These are phyloP conservation scores for Hedya salicella DNA, from an alignment of 2,888 invertebrate species.

Conservation along the genomic window DNA sequence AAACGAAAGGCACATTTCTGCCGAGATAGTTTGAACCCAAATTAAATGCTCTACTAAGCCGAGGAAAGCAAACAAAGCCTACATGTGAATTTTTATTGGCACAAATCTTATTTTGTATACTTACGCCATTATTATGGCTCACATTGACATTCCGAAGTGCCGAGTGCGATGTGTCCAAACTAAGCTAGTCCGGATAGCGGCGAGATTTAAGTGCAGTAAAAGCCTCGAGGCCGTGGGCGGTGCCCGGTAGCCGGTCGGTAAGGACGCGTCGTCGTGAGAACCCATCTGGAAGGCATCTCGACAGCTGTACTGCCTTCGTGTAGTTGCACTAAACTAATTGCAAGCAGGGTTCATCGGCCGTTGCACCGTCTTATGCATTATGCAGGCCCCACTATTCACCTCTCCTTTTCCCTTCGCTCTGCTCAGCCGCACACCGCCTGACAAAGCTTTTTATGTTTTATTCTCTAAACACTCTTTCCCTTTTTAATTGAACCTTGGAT, in stretches of 20 bases:
- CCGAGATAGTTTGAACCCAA: too few relatives aligned
- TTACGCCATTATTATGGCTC: too few relatives aligned
- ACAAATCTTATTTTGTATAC: too few relatives aligned
- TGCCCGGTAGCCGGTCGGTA: conserved; percentile 46
- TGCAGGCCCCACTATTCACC: conserved; percentile 51
- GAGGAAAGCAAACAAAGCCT: too few relatives aligned
- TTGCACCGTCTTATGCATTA: conserved; percentile 69
- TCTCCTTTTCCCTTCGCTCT: conserved; percentile 46
- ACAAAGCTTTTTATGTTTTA: conserved; percentile 41
- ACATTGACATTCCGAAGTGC: not conserved
- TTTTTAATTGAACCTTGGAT: conserved; percentile 35
- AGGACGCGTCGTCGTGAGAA: conserved; percentile 55
- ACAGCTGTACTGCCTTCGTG: conserved; percentile 34
- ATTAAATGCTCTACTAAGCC: too few relatives aligned
- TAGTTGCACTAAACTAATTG: conserved; percentile 63
- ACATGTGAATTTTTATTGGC: too few relatives aligned
- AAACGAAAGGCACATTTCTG: too few relatives aligned
- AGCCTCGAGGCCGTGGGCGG: conserved; percentile 49
- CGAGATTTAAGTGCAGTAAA: conserved; percentile 12
- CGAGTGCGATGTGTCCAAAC: not conserved
- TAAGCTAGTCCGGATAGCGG: not conserved
- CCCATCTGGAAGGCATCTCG: conserved; percentile 54
- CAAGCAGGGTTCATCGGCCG: conserved; percentile 67
- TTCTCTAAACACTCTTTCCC: conserved; percentile 35
- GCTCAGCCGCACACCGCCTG: conserved; percentile 40